Base-by-base conservation (phyloP, 2,888 invertebrate species). In the Volucella inanis region DNA sequence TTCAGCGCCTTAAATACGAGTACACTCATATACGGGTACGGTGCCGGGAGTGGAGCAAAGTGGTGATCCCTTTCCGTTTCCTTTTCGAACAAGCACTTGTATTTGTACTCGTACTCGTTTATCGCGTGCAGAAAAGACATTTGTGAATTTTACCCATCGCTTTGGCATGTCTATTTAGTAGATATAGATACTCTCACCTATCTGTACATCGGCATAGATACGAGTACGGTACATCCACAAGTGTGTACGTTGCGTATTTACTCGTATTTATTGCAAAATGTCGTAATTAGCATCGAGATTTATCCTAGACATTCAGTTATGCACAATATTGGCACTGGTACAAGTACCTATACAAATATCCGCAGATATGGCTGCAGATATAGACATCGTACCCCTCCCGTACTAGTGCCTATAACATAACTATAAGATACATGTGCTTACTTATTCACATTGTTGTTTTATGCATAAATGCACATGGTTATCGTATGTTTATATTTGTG, bases 111-210 rank as follows among this genome's bases (percentile, higher is more conserved):
- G 41, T 31, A 43, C 54, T 54, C 50, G 55, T 59, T 54, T 70
- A 80, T 84, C 80, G 84, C 84, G 84, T 84, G 84, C 71, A 52
- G 39, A 38, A 65, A 65, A 50, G 49, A 50, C 80, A 75, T 80
- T 84, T 76, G 84, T 64, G 50, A 47, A 59, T 81, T 49, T 61
- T 52, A 31, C 41, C 38, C 38, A 14, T 52, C 14, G 41, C 71
- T 61, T 59, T 71, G 49, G 61, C 43, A 67, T 55, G 65, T 18
- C 15, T 72, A 18, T 18, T 31, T 38, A 43, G 6, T 14, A 52
- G 61, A 52, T 14, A 4, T 22, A 22, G 22, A 22, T 3, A 22
- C 22, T 4, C 22, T 22, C 22, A 22, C 3, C 22, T 22, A 22
- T 3, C 47, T 67, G 15, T 15, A 55, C 12, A 52, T 3, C n/a